Evolutionary conservation across 2,888 invertebrate genomes (phyloP), one percentile per base, ranked within the genome.

Genomic region (Punctoribates punctum): DNA sequence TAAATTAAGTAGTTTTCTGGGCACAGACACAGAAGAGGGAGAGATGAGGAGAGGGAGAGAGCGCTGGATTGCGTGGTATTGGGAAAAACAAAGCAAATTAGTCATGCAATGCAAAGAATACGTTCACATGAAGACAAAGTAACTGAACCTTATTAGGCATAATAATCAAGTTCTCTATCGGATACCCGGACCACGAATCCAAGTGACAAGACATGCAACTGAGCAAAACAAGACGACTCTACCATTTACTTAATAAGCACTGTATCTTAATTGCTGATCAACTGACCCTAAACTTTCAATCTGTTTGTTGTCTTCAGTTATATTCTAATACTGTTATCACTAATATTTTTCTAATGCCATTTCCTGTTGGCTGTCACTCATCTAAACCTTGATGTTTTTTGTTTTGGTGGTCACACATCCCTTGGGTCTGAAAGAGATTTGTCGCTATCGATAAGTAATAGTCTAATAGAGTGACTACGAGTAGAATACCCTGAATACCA

Each of bases 261-360:
- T 70, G 46, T 70, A 70, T 70, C 70, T 70, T 70, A 70, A 70
- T 70, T 70, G 70, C 70, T 70, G 42, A 70, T 70, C 70, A 70
- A 70, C 70, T 70, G 70, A 70, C 70, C 70, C 70, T 70, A 70
- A 70, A 70, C 42, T n/a, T 3, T 25, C 29, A n/a, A 65, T 65
- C 62, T 65, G 62, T 65, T 65, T 65, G 62, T 65, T 65, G 62
- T 65, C 62, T n/a, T 34, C 60, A 20, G 57, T 57, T 57, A 20
- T 57, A 27, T 25, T 65, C 34, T 17, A 65, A 15, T 29, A 2
- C n/a, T 65, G 34, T 65, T 65, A 65, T 65, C 34, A 8, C 62
- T 34, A 65, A 65, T 65, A 29, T 17, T 57, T 11, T 57, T 57
- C 57, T 23, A 65, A 65, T 65, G 34, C 17, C 34, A 65, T 65